These are phyloP conservation scores for Eidolon dupreanum DNA, from an alignment of 2,797 vertebrate species.

Conservation along the genomic window DNA sequence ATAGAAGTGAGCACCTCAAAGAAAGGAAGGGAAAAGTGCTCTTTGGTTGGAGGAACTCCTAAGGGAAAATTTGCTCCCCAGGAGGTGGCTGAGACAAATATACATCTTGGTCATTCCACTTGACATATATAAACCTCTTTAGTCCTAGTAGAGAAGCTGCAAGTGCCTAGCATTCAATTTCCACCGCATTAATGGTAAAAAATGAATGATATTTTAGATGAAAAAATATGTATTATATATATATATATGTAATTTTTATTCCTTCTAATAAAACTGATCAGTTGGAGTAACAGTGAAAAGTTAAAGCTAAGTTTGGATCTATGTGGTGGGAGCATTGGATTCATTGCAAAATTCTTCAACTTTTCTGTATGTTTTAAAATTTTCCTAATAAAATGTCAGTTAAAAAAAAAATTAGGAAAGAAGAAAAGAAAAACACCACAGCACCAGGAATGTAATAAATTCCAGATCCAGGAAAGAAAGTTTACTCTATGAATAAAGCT, in stretches of 20 bases:
- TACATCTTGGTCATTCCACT: background rate
- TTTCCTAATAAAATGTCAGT: slow-evolving; percentile 40
- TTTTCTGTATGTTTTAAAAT: background rate
- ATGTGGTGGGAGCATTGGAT: background rate
- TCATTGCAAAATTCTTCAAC: background rate
- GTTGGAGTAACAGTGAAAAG: background rate
- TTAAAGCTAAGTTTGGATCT: background rate
- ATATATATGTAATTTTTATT: background rate
- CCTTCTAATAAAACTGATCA: background rate
- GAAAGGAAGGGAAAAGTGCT: background rate
- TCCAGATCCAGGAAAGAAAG: background rate
- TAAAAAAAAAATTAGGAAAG: background rate
- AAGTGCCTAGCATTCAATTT: background rate
- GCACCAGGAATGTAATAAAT: background rate
- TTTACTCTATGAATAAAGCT: background rate
- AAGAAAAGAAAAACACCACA: background rate
- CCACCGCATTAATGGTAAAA: background rate
- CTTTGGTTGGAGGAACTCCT: background rate
- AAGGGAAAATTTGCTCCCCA: background rate
- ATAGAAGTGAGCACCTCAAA: background rate
- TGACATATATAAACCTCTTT: slow-evolving; percentile 9
- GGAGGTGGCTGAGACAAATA: background rate
- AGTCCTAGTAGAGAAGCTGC: background rate
- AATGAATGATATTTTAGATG: background rate
- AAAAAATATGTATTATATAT: background rate